Percentiles rank a stretch among this genome's conserved stretches.
Evolutionary conservation across 2,888 invertebrate genomes (phyloP).

Genomic region (Hirtodrosophila duncani): DNA sequence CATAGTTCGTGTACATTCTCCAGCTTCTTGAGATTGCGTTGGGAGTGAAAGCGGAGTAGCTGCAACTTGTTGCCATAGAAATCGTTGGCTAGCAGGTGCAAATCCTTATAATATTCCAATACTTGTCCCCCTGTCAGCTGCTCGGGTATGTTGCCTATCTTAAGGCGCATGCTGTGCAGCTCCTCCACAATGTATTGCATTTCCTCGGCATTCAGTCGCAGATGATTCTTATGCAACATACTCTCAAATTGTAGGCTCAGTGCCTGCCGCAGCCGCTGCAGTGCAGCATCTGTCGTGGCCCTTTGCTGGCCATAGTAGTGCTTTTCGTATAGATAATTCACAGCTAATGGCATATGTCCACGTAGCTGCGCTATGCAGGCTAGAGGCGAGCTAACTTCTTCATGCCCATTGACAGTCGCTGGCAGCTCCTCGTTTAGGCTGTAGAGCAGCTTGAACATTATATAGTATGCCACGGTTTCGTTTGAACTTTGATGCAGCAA

Average conservation of each 20-base stretch:
- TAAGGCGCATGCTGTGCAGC: constrained; percentile 49
- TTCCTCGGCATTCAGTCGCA: constrained; percentile 43
- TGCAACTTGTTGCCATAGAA: constrained; percentile 64
- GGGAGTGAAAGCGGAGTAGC: constrained; percentile 43
- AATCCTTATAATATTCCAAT: constrained; percentile 34
- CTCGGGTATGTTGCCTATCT: constrained; percentile 64
- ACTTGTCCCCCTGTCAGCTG: constrained; percentile 30
- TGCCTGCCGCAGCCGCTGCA: constrained; percentile 38
- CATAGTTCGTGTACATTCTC: constrained; percentile 27
- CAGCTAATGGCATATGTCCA: constrained; percentile 62
- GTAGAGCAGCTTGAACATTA: constrained; percentile 68
- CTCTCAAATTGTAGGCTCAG: constrained; percentile 41
- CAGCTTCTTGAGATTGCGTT: constrained; percentile 38
- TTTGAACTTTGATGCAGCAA: constrained; percentile 48
- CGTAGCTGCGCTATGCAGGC: constrained; percentile 58
- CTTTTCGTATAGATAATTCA: constrained; percentile 61
- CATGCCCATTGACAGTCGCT: neutral
- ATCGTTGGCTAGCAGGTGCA: constrained; percentile 35
- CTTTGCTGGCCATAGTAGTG: constrained; percentile 45
- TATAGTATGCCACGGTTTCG: constrained; percentile 65
- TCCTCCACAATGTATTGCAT: constrained; percentile 51
- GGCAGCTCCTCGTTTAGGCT: constrained; percentile 53
- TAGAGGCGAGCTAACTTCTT: constrained; percentile 3
- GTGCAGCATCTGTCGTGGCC: constrained; percentile 37
- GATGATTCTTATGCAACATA: constrained; percentile 44